Evolutionary conservation across 2,797 vertebrate species (phyloP), one percentile per base, ranked within the genome.

Genomic region (Malacoraja senta): DNA sequence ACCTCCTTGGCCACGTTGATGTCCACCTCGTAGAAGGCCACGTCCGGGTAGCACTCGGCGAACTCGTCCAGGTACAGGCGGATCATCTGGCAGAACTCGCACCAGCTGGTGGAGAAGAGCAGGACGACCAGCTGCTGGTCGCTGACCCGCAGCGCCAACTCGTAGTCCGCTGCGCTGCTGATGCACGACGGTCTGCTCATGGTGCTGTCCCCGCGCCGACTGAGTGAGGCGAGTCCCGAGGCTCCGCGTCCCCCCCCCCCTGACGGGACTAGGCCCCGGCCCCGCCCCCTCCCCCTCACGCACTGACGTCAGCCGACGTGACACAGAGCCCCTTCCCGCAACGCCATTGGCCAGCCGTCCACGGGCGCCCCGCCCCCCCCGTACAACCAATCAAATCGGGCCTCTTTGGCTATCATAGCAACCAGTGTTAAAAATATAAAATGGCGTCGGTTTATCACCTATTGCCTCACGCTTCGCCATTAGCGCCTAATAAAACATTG

Each of bases 61-160:
- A 92, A 74, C 38, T 92, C 10, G 24, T 35, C 90, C 3, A 91
- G 21, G 90, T 91, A 44, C 0, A 91, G n/a, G 19, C 71, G 65
- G 19, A 91, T 91, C 90, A 91, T 91, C 90, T 44, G 63, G 90
- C 90, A 91, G 90, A 91, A 91, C 90, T 91, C 90, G 35, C 90
- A 91, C 90, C 90, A 91, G 63, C 10, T 44, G 68, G 68, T 32
- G 21, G 90, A 44, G n/a, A 72, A 91, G 19, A 91, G 90, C 13
- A 90, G 29, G 9, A 91, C 24, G 0, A 91, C 90, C 32, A 91
- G 68, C 0, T 72, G 32, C 68, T 29, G 68, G n/a, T 72, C 65
- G 26, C 65, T 44, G 21, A 13, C 35, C 65, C 35, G 32, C 90
- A 91, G 26, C 10, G 90, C 90, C 35, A 0, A 65, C 21, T 38